Evolutionary conservation across 2,113 vertebrate genomes (phyloP).

Genomic region (Lasiurus cinereus): DNA sequence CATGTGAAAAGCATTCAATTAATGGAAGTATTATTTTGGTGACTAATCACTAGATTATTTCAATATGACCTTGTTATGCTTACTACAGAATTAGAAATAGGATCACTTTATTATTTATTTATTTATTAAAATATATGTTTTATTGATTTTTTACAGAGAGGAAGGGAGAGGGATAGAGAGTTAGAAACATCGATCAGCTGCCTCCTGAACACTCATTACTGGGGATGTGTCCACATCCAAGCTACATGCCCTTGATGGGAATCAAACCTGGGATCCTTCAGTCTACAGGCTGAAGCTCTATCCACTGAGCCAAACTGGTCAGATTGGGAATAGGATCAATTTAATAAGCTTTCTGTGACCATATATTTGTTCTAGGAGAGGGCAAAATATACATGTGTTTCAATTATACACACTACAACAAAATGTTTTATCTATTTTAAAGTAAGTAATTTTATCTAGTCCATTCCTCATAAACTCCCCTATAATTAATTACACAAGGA

Average conservation of each 20-base stretch:
- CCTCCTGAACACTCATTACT: no score
- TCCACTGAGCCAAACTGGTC: no score
- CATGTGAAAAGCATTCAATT: not conserved
- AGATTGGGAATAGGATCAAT: not conserved
- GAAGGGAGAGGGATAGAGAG: no score
- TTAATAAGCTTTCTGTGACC: constrained; percentile 42
- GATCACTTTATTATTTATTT: not conserved
- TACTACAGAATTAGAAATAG: constrained; percentile 54
- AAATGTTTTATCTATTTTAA: constrained; percentile 51
- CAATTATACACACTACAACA: not conserved
- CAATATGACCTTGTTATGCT: constrained; percentile 22
- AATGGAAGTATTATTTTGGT: not conserved
- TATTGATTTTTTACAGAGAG: no score
- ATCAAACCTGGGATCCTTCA: no score
- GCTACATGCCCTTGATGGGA: no score
- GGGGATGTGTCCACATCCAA: no score
- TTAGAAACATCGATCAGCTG: no score
- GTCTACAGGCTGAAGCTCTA: no score
- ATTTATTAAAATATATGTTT: not conserved
- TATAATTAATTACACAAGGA: not conserved
- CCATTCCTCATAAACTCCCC: not conserved
- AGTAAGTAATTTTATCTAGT: constrained; percentile 36
- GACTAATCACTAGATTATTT: constrained; percentile 27
- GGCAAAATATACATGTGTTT: constrained; percentile 29
- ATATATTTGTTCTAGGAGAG: constrained; percentile 12